Evolutionary conservation across 1,140 invertebrate species (phyloP).

Genomic region (Leptinotarsa defecta): DNA sequence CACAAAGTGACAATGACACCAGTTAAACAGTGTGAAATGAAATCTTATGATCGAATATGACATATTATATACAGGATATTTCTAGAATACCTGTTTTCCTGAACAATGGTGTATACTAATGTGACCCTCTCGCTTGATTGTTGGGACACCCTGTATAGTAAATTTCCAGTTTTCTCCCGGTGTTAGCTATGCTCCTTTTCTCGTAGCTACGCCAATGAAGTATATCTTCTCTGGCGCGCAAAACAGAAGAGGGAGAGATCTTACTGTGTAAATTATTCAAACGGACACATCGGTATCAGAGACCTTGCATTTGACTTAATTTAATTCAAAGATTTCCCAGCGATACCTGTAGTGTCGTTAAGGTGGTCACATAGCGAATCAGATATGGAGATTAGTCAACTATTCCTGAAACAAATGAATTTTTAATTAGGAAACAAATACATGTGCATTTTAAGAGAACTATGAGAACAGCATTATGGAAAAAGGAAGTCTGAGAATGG

Average conservation of each 20-base stretch:
- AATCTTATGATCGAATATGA: no score
- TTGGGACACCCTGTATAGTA: no score
- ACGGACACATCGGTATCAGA: conserved; percentile 43
- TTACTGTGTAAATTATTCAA: conserved; percentile 45
- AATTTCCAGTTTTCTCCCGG: no score
- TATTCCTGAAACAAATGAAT: conserved; percentile 50
- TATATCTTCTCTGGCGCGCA: conserved; percentile 6
- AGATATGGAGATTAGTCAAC: conserved; percentile 53
- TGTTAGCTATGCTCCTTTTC: no score
- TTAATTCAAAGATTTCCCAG: conserved; percentile 53
- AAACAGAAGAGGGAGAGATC: conserved; percentile 38
- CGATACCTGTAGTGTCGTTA: conserved; percentile 50
- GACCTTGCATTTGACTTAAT: conserved; percentile 51
- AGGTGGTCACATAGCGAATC: conserved; percentile 52
- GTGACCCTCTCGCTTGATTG: no score
- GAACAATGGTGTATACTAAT: no score
- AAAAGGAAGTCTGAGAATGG: conserved; percentile 21
- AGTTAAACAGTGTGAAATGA: no score
- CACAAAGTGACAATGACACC: no score
- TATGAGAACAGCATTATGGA: conserved; percentile 33
- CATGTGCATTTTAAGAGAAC: conserved; percentile 47
- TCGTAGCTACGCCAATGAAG: not conserved
- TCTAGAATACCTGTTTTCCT: no score
- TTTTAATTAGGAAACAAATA: conserved; percentile 51
- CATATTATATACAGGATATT: no score